Conservation (phyloP, 2,888 invertebrate genomes). For the Tiliacea aurago region DNA sequence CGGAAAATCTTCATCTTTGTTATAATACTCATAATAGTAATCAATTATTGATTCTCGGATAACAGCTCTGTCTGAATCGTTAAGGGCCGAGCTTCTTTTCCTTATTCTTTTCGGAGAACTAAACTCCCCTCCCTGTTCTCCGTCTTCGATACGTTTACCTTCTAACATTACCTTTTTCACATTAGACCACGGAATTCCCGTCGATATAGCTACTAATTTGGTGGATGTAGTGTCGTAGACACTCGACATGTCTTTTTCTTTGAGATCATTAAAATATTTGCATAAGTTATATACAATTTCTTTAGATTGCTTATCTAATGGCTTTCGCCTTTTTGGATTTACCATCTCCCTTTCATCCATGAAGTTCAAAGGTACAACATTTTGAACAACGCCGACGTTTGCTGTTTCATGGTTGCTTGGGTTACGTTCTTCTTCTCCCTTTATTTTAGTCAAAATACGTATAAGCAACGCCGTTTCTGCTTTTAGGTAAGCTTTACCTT, state of each 20-base stretch:
- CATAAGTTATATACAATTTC: slow-evolving; percentile 26
- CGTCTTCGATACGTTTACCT: slow-evolving; percentile 23
- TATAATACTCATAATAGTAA: slow-evolving; percentile 29
- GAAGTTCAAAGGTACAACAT: slow-evolving; percentile 8
- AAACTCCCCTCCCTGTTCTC: slow-evolving; percentile 14
- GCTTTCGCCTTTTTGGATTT: slow-evolving; percentile 17
- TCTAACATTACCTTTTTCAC: slow-evolving; percentile 38
- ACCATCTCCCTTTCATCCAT: slow-evolving; percentile 16
- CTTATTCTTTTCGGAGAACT: neutral
- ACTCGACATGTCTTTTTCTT: slow-evolving; percentile 27
- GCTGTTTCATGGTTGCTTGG: neutral
- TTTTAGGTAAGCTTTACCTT: slow-evolving; percentile 99
- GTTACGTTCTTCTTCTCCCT: slow-evolving; percentile 4
- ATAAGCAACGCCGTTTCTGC: slow-evolving; percentile 99
- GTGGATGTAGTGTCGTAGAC: slow-evolving; percentile 23
- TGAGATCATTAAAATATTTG: slow-evolving; percentile 33
- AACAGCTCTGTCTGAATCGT: slow-evolving; percentile 22
- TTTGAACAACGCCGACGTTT: neutral
- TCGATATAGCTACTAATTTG: slow-evolving; percentile 25
- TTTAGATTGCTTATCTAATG: slow-evolving; percentile 8
- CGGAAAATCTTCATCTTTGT: slow-evolving; percentile 26
- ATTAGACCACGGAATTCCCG: slow-evolving; percentile 26
- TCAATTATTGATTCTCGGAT: slow-evolving; percentile 22
- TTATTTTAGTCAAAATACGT: slow-evolving; percentile 91
- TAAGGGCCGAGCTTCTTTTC: neutral